Evolutionary conservation across 2,888 invertebrate species (phyloP).

Genomic region (Anoplius nigerrimus): DNA sequence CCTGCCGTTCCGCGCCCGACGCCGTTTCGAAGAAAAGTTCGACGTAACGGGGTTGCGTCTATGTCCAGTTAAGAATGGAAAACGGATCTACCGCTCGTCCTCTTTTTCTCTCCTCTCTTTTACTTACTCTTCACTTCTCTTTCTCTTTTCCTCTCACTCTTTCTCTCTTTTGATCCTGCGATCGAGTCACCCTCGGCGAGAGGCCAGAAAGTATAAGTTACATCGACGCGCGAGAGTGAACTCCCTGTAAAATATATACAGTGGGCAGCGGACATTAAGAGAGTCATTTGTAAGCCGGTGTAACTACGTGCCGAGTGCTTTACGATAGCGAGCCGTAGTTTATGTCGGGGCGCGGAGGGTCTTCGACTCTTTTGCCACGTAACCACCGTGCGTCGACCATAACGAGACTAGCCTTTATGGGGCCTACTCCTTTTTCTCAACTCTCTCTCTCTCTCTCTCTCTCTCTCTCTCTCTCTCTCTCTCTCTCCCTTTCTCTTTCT

Average conservation of each 20-base stretch:
- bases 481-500: too few species aligned
- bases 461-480: too few species aligned
- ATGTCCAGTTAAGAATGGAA: slow-evolving; percentile 55
- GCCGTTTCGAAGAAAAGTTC: slow-evolving; percentile 54
- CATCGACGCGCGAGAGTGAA: slow-evolving; percentile 52
- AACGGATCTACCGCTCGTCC: slow-evolving; percentile 51
- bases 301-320: slow-evolving; percentile 59
- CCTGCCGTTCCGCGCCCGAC: slow-evolving; percentile 49
- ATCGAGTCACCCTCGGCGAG: not conserved
- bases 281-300: slow-evolving; percentile 66
- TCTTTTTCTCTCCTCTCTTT: slow-evolving; percentile 44
- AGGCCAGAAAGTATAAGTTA: slow-evolving; percentile 66
- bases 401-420: slow-evolving; percentile 48
- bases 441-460: too few species aligned
- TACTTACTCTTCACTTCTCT: too few species aligned
- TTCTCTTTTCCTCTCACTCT: too few species aligned
- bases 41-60: slow-evolving; percentile 53
- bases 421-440: slow-evolving; percentile 35
- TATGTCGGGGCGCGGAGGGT: slow-evolving; percentile 46
- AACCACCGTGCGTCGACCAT: slow-evolving; percentile 35
- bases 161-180: too few species aligned
- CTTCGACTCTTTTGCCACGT: slow-evolving; percentile 34
- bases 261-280: slow-evolving; percentile 62
- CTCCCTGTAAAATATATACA: slow-evolving; percentile 62
- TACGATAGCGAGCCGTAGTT: slow-evolving; percentile 58